Base-by-base conservation (phyloP, 2,797 vertebrate genomes). In the Oceanodroma leucorhoa region DNA sequence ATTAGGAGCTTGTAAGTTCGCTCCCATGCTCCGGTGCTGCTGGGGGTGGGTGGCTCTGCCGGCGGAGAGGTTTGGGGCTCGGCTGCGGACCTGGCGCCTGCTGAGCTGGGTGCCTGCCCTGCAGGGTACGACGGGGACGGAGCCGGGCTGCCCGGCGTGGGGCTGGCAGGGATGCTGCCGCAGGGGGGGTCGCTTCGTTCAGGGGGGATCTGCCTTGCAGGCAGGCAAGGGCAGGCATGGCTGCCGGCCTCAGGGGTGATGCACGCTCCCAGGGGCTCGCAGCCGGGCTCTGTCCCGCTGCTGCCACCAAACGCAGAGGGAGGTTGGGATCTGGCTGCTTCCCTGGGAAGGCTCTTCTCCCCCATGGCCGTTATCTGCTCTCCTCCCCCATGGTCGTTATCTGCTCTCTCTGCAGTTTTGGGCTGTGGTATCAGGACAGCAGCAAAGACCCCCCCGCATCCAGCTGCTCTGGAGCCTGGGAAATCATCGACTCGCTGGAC, bases 1-100 rank as follows among this genome's bases (percentile, higher is more conserved):
- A 99, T 99, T 88, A 98, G 96, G 97, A 99, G 97, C 95, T 98
- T 99, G 99, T 99, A 97, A 98, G 99, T 99, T 69, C n/a, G 4
- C 8, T 50, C 26, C 58, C 24, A 0, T 11, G 9, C n/a, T 76
- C 51, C 1, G 32, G 66, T 7, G 40, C 69, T 48, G 78, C 60
- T 30, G 50, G 78, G 73, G 38, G 32, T 0, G 2, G 57, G 67
- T 3, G 11, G 32, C 58, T 77, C 11, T 76, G 41, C 58, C 4
- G 16, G 12, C 3, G 3, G 71, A 30, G 32, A 12, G 13, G 6
- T 54, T 14, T 66, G 30, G 43, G 62, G 72, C 21, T 85, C 3
- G 1, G 45, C 60, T 60, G 82, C 6, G 75, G 16, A 9, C 5
- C 66, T 8, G 10, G 36, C 6, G 10, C n/a, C 11, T 5, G 7